Conservation (phyloP, 2,113 vertebrate genomes). For the Neopipo cinnamomea region DNA sequence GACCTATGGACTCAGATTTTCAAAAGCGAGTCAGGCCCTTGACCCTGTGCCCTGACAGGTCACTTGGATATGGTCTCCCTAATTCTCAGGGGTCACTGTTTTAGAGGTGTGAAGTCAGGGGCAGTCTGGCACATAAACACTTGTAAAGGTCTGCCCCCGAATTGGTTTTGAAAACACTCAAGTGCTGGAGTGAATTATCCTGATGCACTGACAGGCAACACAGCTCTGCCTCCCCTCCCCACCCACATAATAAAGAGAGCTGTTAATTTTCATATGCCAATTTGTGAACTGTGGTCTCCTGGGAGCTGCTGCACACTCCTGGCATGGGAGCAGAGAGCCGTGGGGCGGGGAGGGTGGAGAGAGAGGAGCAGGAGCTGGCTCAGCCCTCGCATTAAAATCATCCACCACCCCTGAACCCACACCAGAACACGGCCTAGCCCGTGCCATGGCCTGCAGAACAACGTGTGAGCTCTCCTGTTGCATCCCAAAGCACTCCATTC, state of each 20-base stretch:
- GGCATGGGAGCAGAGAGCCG: background rate
- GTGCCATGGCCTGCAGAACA: background rate
- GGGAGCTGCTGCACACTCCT: background rate
- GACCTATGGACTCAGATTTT: background rate
- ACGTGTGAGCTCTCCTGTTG: background rate
- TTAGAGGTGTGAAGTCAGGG: background rate
- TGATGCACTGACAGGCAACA: background rate
- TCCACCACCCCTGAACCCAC: background rate
- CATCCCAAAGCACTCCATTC: background rate
- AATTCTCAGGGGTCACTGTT: background rate
- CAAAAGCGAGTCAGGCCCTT: background rate
- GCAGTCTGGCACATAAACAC: background rate
- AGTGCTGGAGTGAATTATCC: background rate
- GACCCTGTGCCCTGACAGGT: background rate
- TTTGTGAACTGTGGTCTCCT: background rate
- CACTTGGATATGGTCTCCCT: background rate
- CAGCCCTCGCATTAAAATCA: background rate
- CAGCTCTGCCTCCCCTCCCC: background rate
- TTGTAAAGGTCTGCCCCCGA: background rate
- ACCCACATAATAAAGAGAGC: background rate
- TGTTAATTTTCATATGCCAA: background rate
- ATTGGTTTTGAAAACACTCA: fast-evolving
- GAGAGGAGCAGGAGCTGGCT: background rate
- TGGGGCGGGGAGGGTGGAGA: background rate
- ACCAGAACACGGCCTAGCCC: background rate